Evolutionary conservation across 2,888 invertebrate genomes (phyloP), one percentile per base, ranked within the genome.

Genomic region (Nephrocerus scutellatus): DNA sequence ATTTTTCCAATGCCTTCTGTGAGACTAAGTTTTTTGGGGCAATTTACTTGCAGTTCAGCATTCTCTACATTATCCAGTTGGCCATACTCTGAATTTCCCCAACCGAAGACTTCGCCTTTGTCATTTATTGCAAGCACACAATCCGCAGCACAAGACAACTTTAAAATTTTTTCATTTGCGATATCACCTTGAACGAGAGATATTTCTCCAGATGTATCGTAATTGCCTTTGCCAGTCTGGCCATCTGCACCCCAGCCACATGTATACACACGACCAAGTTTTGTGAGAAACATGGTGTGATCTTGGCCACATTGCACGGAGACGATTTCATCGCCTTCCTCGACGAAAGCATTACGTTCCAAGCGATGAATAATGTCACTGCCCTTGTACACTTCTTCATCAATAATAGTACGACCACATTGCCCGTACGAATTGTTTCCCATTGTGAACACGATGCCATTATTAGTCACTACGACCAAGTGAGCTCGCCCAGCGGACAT

Each of bases 161-260:
- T 84, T 7, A 82, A 73, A 38, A 97, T 88, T 44, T 72, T 81
- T 68, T 92, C 89, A 13, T 77, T 76, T 33, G 79, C 75, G 36
- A 95, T 77, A 58, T 93, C 95, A 1, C 95, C 96, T 45, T 77
- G 73, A 0, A 86, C 77, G 25, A 71, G 62, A 1, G 72, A 72
- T 3, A 83, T 80, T 46, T 68, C 57, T 3, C 74, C 73, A 35
- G 74, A 73, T 39, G 77, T 78, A 15, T 75, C 68, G 56, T 73
- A 86, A 51, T 76, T 75, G 1, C 84, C 86, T 8, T 83, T 70
- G 0, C 88, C 95, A 1, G 91, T 90, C 70, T 96, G 96, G 1
- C 97, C 97, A 68, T 96, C 95, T 1, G 90, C 84, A 20, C 93
- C 88, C 82, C 91, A 88, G 0, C 97, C 96, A 66, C 90, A 95